Conservation (phyloP, 2,888 invertebrate species). For the Oligia latruncula region DNA sequence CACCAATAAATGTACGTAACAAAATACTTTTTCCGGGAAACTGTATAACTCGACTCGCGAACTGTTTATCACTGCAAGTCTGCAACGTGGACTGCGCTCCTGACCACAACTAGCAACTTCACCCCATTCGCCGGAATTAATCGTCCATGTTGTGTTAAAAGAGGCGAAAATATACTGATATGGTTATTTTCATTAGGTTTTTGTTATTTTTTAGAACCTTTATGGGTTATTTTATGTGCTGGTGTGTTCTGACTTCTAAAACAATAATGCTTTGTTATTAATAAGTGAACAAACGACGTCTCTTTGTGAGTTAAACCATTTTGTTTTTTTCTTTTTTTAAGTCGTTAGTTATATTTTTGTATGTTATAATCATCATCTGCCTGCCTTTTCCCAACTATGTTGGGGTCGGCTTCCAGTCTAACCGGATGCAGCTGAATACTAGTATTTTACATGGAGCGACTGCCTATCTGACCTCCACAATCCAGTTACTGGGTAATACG, state of each 20-base stretch:
- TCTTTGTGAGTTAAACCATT: slow-evolving; percentile 1
- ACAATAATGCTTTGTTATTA: slow-evolving; percentile 40
- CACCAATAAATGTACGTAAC: slow-evolving; percentile 64
- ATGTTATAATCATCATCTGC: background rate
- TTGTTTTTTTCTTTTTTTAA: background rate
- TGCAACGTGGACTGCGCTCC: slow-evolving; percentile 61
- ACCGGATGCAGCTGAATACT: too few species aligned
- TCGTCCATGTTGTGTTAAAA: slow-evolving; percentile 63
- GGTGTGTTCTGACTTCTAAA: slow-evolving; percentile 14
- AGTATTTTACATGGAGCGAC: too few species aligned
- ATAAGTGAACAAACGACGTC: slow-evolving; percentile 4
- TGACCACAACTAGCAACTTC: slow-evolving; percentile 70
- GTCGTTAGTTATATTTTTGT: background rate
- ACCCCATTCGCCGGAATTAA: slow-evolving; percentile 70
- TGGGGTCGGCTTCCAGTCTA: too few species aligned
- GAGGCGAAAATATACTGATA: slow-evolving; percentile 60
- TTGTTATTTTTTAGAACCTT: slow-evolving; percentile 11
- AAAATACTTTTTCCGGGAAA: slow-evolving; percentile 67
- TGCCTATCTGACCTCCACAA: too few species aligned
- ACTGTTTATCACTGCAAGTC: slow-evolving; percentile 68
- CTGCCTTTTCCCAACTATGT: too few species aligned
- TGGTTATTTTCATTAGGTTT: slow-evolving; percentile 46
- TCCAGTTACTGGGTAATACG: too few species aligned
- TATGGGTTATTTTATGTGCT: slow-evolving; percentile 27
- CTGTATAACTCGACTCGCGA: slow-evolving; percentile 58